phyloP scores from a whole-genome alignment of 2,888 invertebrate species.

The Protodeltote pygarga region DNA sequence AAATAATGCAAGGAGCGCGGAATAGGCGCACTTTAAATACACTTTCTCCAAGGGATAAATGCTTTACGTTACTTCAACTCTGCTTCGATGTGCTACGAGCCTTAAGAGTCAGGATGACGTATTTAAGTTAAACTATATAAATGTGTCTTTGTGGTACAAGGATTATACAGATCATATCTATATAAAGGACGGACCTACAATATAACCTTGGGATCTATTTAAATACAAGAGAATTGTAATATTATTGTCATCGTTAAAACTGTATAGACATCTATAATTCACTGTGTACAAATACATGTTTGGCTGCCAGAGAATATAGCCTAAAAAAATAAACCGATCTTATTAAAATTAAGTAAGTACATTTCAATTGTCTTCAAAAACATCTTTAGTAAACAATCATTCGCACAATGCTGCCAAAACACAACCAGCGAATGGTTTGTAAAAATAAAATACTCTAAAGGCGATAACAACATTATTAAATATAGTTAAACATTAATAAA shows the following conservation, averaged over 20 bases:
- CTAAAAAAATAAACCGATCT: slow-evolving; percentile 13
- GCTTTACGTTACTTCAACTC: too few species aligned
- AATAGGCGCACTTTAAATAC: too few species aligned
- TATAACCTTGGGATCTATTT: slow-evolving; percentile 20
- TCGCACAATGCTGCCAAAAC: slow-evolving; percentile 26
- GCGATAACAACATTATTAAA: slow-evolving; percentile 56
- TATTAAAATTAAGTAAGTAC: slow-evolving; percentile 13
- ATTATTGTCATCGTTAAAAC: slow-evolving; percentile 47
- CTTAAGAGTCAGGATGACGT: too few species aligned
- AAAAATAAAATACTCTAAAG: slow-evolving; percentile 49
- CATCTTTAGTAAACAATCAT: slow-evolving; percentile 13
- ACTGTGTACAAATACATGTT: slow-evolving; percentile 17
- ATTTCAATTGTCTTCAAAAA: slow-evolving; percentile 16
- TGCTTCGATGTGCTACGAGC: too few species aligned
- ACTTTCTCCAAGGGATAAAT: too few species aligned
- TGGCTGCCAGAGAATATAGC: slow-evolving; percentile 22
- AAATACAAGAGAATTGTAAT: slow-evolving; percentile 25
- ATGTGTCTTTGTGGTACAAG: slow-evolving; percentile 10
- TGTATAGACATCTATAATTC: slow-evolving; percentile 9
- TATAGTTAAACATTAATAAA: slow-evolving; percentile 64
- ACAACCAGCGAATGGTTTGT: slow-evolving; percentile 31
- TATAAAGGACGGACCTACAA: slow-evolving; percentile 41
- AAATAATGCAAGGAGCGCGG: too few species aligned
- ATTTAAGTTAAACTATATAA: slow-evolving; percentile 7
- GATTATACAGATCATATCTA: slow-evolving; percentile 17